Percentiles rank a stretch among this genome's conserved stretches.
phyloP scores from a whole-genome alignment of 1,140 invertebrate species.

The Pseudachorutes palmiensis region DNA sequence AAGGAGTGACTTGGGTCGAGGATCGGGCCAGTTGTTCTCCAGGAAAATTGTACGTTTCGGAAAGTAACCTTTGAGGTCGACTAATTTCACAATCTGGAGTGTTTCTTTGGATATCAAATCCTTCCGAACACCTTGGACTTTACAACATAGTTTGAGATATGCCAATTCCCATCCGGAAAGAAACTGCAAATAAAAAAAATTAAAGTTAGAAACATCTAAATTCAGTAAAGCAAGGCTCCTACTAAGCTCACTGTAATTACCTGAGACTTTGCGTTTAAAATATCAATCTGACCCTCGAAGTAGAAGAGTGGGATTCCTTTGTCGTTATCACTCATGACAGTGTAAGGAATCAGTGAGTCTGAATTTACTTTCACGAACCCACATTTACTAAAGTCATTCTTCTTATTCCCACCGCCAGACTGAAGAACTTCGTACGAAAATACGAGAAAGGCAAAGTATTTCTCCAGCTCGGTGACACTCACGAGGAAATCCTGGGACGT shows the following conservation, averaged over 20 bases:
- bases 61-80: constrained; percentile 83
- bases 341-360: constrained; percentile 87
- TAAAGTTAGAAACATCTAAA: not conserved
- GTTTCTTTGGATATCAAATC: constrained; percentile 82
- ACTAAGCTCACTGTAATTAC: constrained; percentile 45
- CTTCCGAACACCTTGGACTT: constrained; percentile 82
- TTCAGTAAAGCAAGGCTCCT: not conserved
- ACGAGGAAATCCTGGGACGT: constrained; percentile 83
- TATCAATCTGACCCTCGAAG: constrained; percentile 85
- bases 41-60: constrained; percentile 71
- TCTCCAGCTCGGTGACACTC: constrained; percentile 69
- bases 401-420: constrained; percentile 48
- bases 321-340: constrained; percentile 61
- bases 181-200: constrained; percentile 25
- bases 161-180: constrained; percentile 82
- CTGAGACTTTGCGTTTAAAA: constrained; percentile 69
- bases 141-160: constrained; percentile 88
- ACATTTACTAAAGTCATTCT: constrained; percentile 54
- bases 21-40: constrained; percentile 33
- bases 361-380: constrained; percentile 90
- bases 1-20: constrained; percentile 30
- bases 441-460: constrained; percentile 83
- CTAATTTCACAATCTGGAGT: constrained; percentile 76
- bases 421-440: constrained; percentile 76
- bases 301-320: constrained; percentile 91